These are phyloP conservation scores for Serrognathus titanus DNA, from an alignment of 2,888 invertebrate genomes.

Conservation along the genomic window DNA sequence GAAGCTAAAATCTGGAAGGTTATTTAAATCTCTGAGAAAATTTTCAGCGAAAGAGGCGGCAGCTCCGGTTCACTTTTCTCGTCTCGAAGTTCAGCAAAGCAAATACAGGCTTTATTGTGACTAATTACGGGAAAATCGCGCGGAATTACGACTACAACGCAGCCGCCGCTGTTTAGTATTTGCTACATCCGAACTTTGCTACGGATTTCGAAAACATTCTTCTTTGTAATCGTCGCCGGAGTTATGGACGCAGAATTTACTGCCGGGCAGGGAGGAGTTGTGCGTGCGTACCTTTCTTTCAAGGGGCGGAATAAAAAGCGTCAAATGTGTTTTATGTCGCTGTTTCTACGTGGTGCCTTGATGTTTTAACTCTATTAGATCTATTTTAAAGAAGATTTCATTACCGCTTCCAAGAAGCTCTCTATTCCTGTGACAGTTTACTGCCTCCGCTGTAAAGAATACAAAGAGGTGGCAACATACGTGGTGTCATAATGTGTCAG, in stretches of 20 bases:
- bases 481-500: too few species aligned
- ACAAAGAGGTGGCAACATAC: neutral
- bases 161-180: conserved; percentile 14
- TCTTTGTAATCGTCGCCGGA: neutral
- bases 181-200: conserved; percentile 1
- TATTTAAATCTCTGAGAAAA: conserved; percentile 14
- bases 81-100: conserved; percentile 9
- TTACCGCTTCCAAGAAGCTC: neutral
- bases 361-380: neutral
- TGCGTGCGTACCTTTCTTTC: neutral
- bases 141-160: conserved; percentile 12
- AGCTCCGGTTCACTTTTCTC: neutral
- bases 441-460: neutral
- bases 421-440: conserved; percentile 1
- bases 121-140: conserved; percentile 19
- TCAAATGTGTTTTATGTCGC: neutral
- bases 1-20: conserved; percentile 16
- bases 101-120: conserved; percentile 19
- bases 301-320: neutral
- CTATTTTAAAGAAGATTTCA: neutral
- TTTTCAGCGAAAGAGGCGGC: neutral
- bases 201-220: neutral
- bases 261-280: neutral
- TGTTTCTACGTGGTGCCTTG: neutral
- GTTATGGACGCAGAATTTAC: conserved; percentile 1